A percentile compares a stretch with the other conserved stretches of the same genome.
phyloP scores from a whole-genome alignment of 2,888 invertebrate genomes.

The Torymus texanus region DNA sequence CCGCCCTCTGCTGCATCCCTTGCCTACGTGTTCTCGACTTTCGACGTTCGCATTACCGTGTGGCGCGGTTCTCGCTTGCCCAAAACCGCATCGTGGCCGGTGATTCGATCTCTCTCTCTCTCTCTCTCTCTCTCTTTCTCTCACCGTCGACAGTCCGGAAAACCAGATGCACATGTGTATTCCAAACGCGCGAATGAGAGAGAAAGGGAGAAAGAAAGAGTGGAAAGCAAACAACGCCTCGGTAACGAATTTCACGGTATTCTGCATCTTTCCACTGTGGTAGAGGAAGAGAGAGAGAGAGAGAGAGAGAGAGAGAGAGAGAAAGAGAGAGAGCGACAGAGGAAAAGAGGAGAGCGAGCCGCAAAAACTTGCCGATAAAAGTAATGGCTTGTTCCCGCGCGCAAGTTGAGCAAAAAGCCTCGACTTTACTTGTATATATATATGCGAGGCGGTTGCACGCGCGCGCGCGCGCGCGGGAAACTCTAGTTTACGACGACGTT shows the following conservation, averaged over 20 bases:
- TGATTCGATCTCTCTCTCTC: no score
- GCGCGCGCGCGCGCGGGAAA: neutral
- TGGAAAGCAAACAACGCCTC: neutral
- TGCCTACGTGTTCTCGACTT: conserved; percentile 5
- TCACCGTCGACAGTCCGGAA: no score
- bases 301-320: no score
- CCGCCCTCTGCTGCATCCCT: neutral
- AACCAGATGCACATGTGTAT: no score
- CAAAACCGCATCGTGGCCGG: no score
- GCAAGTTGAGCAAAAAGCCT: neutral
- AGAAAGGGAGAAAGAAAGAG: no score
- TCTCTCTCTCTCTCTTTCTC: no score
- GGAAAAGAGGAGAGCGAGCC: neutral
- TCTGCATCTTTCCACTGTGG: conserved; percentile 27
- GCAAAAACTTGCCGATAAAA: conserved; percentile 30
- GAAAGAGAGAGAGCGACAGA: no score
- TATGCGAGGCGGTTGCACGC: neutral
- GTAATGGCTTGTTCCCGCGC: conserved; percentile 22
- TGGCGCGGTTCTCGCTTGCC: no score
- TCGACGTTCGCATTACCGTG: conserved; percentile 26
- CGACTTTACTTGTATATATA: neutral
- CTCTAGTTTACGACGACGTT: neutral
- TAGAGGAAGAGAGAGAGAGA: no score
- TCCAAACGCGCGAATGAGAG: no score
- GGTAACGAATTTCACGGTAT: conserved; percentile 55